Conservation (phyloP, 1,140 invertebrate genomes). For the Probaryconus sp. region DNA sequence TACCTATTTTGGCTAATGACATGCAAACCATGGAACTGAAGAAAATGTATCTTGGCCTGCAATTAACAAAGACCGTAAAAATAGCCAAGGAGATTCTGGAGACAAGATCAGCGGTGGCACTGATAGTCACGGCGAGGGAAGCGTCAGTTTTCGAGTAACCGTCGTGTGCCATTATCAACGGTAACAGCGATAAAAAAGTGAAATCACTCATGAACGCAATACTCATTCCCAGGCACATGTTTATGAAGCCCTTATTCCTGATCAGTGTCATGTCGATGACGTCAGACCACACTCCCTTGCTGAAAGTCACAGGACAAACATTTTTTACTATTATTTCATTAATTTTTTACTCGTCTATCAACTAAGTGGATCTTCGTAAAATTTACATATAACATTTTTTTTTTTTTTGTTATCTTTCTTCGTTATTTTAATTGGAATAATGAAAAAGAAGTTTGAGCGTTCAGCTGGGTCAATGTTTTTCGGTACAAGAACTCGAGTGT, state of each 20-base stretch:
- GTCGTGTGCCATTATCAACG: conserved; percentile 70
- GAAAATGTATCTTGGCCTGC: conserved; percentile 70
- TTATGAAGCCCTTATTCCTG: conserved; percentile 68
- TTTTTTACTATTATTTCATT: too few species aligned
- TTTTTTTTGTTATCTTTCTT: too few species aligned
- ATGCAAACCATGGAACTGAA: conserved; percentile 71
- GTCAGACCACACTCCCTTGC: conserved; percentile 47
- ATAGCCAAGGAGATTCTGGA: conserved; percentile 69
- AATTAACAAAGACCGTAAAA: conserved; percentile 69
- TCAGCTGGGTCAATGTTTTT: too few species aligned
- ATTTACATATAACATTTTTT: too few species aligned
- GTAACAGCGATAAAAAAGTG: conserved; percentile 70
- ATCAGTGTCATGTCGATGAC: conserved; percentile 71
- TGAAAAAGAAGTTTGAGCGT: too few species aligned
- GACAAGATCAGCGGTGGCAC: conserved; percentile 68
- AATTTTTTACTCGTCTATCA: too few species aligned
- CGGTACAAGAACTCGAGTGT: conserved; percentile 10
- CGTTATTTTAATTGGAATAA: too few species aligned
- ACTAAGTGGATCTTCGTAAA: too few species aligned
- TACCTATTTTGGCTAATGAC: conserved; percentile 70
- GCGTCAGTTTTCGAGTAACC: conserved; percentile 68
- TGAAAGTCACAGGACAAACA: too few species aligned
- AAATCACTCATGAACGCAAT: conserved; percentile 71
- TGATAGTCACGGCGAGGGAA: conserved; percentile 68
- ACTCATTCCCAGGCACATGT: conserved; percentile 70